Base-by-base conservation (phyloP, 2,797 vertebrate genomes). In the Propithecus deckenii region DNA sequence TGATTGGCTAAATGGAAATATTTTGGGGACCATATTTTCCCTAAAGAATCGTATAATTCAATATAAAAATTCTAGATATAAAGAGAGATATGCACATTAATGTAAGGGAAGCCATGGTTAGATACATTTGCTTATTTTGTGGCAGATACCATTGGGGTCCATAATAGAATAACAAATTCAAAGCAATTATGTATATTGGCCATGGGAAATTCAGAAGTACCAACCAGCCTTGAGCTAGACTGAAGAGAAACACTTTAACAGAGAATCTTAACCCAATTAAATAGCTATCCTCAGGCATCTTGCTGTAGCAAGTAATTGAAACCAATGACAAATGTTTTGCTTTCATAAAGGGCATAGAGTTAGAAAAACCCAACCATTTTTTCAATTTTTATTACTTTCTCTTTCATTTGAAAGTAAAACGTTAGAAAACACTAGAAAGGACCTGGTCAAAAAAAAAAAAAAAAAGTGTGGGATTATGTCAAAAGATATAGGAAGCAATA, bases 201-300 rank as follows among this genome's bases (percentile, higher is more conserved):
- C 86, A 96, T 95, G 75, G 50, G 87, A 83, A 97, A 95, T 84
- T 96, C 89, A 90, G 83, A 96, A 96, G 25, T 59, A 78, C 59
- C 23, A 86, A 52, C 35, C 20, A 81, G 79, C 84, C 80, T 96
- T 95, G 94, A 97, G 97, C 59, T 91, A 96, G 30, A 87, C 86
- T 85, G 81, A 96, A 94, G 89, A 97, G 69, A 89, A 89, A 92
- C 59, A 90, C 81, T 96, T 89, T 91, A 95, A 91, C 79, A 96
- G 95, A 86, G 91, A 74, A 61, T 95, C 93, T 97, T 98, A 97
- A 96, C 96, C 94, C 97, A 98, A 95, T 97, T 97, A 98, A 98
- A 94, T 89, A 86, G 81, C 80, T 95, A 76, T 95, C 87, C 94
- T 69, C 30, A 35, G 94, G 96, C 94, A 93, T 94, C 65, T 86